A percentile compares a stretch with the other conserved stretches of the same genome.
Evolutionary conservation across 2,797 vertebrate genomes (phyloP).

Genomic region (Coccyzus lansbergi): DNA sequence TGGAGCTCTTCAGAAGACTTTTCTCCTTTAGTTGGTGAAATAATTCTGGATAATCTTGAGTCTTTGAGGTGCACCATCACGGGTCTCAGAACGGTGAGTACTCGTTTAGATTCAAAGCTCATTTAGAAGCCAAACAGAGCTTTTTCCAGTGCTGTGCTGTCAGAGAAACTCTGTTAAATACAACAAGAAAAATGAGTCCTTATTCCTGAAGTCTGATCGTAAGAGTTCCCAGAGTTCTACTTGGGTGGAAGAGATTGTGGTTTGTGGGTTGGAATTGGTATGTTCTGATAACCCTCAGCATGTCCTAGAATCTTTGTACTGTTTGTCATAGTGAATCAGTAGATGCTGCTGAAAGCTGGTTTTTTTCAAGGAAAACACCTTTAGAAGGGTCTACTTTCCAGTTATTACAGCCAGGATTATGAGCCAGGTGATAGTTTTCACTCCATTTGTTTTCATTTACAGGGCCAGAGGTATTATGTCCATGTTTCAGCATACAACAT

Average conservation of each 20-base stretch:
- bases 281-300: not conserved
- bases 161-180: not conserved
- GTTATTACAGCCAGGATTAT: not conserved
- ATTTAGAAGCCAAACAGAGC: not conserved
- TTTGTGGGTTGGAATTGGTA: not conserved
- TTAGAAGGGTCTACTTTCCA: not conserved
- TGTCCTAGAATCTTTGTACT: not conserved
- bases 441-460: conserved; percentile 59
- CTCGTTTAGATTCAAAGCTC: not conserved
- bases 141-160: not conserved
- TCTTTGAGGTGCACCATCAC: conserved; percentile 86
- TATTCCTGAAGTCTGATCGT: not conserved
- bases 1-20: conserved; percentile 95
- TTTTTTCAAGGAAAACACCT: not conserved
- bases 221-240: not conserved
- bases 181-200: not conserved
- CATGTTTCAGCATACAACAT: conserved; percentile 92
- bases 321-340: not conserved
- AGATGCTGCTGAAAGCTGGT: not conserved
- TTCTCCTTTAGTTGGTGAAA: conserved; percentile 87
- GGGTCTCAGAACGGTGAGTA: conserved; percentile 87
- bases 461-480: conserved; percentile 90
- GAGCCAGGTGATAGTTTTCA: conserved; percentile 20
- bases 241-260: not conserved
- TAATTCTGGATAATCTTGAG: conserved; percentile 88